A percentile compares a stretch with the other conserved stretches of the same genome.
Conservation (phyloP, 2,888 invertebrate genomes). For the Augiades crinisus region DNA sequence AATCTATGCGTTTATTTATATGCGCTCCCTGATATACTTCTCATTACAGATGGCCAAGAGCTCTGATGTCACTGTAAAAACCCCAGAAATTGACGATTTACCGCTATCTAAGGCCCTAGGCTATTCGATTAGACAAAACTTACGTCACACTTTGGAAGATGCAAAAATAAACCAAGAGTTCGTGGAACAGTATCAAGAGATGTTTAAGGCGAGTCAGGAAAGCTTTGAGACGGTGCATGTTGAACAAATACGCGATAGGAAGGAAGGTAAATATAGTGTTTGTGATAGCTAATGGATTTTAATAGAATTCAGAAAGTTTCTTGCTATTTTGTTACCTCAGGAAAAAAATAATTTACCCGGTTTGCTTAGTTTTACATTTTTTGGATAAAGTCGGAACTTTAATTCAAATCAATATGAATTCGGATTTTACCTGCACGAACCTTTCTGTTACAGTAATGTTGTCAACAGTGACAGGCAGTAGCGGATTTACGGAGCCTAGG, state of each 20-base stretch:
- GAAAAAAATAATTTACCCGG: too few species aligned
- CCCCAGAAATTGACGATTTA: conserved; percentile 30
- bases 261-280: conserved; percentile 1
- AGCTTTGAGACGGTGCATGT: conserved; percentile 36
- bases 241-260: neutral
- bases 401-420: too few species aligned
- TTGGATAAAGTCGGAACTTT: too few species aligned
- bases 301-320: too few species aligned
- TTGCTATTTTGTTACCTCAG: too few species aligned
- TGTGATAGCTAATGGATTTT: neutral
- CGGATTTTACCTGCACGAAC: too few species aligned
- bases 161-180: conserved; percentile 42
- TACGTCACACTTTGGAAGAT: conserved; percentile 39
- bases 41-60: conserved; percentile 25
- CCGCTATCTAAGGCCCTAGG: conserved; percentile 51
- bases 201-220: conserved; percentile 49
- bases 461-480: too few species aligned
- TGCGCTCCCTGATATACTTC: too few species aligned
- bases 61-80: neutral
- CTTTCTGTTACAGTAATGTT: too few species aligned
- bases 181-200: conserved; percentile 51
- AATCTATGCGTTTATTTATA: too few species aligned
- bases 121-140: conserved; percentile 37
- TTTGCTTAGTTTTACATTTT: too few species aligned
- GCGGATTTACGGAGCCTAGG: too few species aligned